Conservation (phyloP, 2,797 vertebrate genomes). For the Eptatretus atami region DNA sequence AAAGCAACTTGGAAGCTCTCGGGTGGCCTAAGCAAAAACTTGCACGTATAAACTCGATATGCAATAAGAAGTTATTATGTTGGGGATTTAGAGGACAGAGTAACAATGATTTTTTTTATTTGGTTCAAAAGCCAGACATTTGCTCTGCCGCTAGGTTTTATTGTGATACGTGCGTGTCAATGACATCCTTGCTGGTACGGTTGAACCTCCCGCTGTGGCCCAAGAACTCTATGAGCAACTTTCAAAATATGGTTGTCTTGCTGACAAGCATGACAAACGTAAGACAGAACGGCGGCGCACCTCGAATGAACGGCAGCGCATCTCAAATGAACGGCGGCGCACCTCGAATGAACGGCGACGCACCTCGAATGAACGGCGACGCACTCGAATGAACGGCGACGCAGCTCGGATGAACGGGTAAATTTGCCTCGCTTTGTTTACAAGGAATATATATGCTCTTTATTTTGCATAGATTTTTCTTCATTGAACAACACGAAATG, state of each 20-base stretch:
- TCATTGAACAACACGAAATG: too few relatives aligned
- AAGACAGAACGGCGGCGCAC: not conserved
- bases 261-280: slow-evolving; percentile 21
- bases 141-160: slow-evolving; percentile 33
- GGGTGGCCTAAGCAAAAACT: not conserved
- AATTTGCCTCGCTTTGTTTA: too few relatives aligned
- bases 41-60: not conserved
- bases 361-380: not conserved
- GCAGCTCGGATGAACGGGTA: too few relatives aligned
- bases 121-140: too few relatives aligned
- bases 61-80: not conserved
- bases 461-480: too few relatives aligned
- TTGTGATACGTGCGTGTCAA: slow-evolving; percentile 44
- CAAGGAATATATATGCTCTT: too few relatives aligned
- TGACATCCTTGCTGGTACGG: slow-evolving; percentile 46
- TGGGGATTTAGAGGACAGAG: too few relatives aligned
- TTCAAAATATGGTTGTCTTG: slow-evolving; percentile 35
- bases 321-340: not conserved
- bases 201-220: slow-evolving; percentile 33
- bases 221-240: slow-evolving; percentile 40
- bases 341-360: too few relatives aligned
- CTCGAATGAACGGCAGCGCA: not conserved
- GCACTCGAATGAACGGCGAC: too few relatives aligned
- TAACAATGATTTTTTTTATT: too few relatives aligned
- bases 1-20: too few relatives aligned